Evolutionary conservation across 2,797 vertebrate species (phyloP).

Genomic region (Sebastes iracundus): DNA sequence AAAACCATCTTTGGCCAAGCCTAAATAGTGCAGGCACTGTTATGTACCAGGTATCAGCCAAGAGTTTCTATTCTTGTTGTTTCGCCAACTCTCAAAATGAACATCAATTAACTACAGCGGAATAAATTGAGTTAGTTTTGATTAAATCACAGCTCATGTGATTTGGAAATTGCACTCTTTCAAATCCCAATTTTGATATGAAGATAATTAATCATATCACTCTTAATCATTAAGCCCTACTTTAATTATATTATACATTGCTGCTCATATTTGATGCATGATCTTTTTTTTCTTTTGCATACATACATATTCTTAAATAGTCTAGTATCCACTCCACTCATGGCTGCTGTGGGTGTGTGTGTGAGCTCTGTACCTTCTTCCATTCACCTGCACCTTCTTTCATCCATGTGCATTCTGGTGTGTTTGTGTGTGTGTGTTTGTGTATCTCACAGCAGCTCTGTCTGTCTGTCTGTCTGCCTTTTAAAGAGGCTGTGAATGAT

Average conservation of each 20-base stretch:
- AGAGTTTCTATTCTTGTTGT: not conserved
- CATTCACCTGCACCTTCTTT: slow-evolving; percentile 24
- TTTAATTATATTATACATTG: not conserved
- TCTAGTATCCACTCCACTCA: not conserved
- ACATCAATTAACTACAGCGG: not conserved
- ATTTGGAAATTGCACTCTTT: not conserved
- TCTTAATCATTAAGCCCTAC: not conserved
- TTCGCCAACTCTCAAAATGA: not conserved
- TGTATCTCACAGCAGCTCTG: slow-evolving; percentile 34
- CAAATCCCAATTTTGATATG: not conserved
- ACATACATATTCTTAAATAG: not conserved
- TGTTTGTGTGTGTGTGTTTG: slow-evolving; percentile 19
- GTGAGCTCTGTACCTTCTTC: not conserved
- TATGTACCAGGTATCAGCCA: not conserved
- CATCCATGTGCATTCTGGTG: not conserved
- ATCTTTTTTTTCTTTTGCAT: not conserved
- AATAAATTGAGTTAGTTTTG: not conserved
- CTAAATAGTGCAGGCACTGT: not conserved
- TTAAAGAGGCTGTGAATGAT: slow-evolving; percentile 82
- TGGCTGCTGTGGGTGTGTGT: not conserved
- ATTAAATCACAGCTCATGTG: not conserved
- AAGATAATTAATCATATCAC: not conserved
- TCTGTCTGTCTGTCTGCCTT: slow-evolving; percentile 51
- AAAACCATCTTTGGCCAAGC: not conserved
- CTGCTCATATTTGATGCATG: not conserved